Evolutionary conservation across 1,140 invertebrate species (phyloP), one percentile per base, ranked within the genome.

Genomic region (Antheraea mylitta): DNA sequence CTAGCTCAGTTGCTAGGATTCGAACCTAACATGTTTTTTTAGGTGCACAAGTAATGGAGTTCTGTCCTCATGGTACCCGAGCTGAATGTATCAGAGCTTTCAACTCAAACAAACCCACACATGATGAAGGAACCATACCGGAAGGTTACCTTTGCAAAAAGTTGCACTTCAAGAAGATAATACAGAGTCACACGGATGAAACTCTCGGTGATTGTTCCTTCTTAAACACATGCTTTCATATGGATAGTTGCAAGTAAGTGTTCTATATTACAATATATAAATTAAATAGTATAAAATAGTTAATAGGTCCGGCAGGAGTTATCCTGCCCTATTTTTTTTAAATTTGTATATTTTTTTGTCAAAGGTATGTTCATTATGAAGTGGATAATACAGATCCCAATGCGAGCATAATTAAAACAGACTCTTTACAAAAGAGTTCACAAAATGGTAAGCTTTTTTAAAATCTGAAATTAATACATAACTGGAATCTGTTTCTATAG

Each of bases 191-290:
- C 86, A 99, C 99, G 0, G 99, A 99, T 89, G 98, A 99, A 90
- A 95, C 97, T 0, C 93, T 99, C 7, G 98, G 98, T 0, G 98
- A 99, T 86, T 99, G 98, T 89, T 99, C 98, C 58, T 99, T 99
- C 91, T 93, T 99, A 0, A 99, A 99, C 85, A 99, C 98, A 0
- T 99, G 98, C 87, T 99, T 99, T 85, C 98, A 99, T 85, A 99
- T 99, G 98, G 98, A 99, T 77, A 98, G 97, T 62, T 99, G 98
- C 94, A 99, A 99, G 95, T 96, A 84, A 73, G 81, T 65, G 10
- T 42, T 8, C 3, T 18, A 64, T 42, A 42, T 45, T 9, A 64
- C 5, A 45, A n/a, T 37, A 0, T 3, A 3, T 42, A 1, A 10
- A 10, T 42, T 42, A 10, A 42, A 8, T 42, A 30, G 4, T 30